Percentiles rank a stretch among this genome's conserved stretches.
These are phyloP conservation scores for Thelaira solivaga DNA, from an alignment of 2,888 invertebrate genomes.

Conservation along the genomic window DNA sequence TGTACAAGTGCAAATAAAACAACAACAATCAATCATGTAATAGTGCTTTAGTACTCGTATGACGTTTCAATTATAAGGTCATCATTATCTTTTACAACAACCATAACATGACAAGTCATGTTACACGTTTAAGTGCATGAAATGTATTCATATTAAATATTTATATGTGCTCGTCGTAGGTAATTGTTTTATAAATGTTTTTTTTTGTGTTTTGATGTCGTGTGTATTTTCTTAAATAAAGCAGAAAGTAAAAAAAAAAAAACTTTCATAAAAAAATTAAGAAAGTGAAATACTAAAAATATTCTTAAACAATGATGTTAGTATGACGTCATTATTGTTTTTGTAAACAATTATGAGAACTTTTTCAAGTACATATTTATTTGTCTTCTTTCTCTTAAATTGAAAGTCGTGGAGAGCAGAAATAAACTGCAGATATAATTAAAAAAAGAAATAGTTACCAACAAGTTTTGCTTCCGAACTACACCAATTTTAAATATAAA, in stretches of 20 bases:
- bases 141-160: neutral
- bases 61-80: slow-evolving; percentile 43
- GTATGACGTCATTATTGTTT: slow-evolving; percentile 46
- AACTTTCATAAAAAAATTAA: neutral
- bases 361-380: neutral
- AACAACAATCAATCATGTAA: slow-evolving; percentile 9
- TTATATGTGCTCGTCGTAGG: too few species aligned
- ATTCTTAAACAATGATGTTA: neutral
- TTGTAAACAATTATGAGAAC: slow-evolving; percentile 41
- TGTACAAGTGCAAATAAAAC: slow-evolving; percentile 15
- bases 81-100: slow-evolving; percentile 44
- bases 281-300: slow-evolving; percentile 9
- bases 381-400: neutral
- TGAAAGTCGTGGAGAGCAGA: too few species aligned
- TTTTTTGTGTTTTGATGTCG: too few species aligned
- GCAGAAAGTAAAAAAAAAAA: too few species aligned
- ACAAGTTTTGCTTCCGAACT: too few species aligned
- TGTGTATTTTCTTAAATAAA: too few species aligned
- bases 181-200: too few species aligned
- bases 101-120: slow-evolving; percentile 1
- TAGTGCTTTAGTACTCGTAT: slow-evolving; percentile 26
- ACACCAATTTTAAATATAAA: too few species aligned
- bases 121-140: slow-evolving; percentile 13
- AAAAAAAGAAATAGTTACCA: too few species aligned
- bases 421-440: too few species aligned